Conservation (phyloP, 2,888 invertebrate species). For the Marasmarcha lunaedactyla region DNA sequence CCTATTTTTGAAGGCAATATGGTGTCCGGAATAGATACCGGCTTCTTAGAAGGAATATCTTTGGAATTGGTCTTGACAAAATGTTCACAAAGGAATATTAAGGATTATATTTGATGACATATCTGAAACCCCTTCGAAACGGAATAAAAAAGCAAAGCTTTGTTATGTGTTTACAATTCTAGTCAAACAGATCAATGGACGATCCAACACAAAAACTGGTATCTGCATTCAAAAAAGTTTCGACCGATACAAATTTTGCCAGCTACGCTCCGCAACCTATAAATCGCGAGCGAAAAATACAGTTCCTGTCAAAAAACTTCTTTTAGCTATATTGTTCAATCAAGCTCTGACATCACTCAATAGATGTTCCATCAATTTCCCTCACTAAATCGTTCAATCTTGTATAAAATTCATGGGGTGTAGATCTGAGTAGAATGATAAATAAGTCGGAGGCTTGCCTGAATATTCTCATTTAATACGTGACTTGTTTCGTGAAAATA, state of each 20-base stretch:
- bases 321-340: conserved; percentile 27
- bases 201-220: too few species aligned
- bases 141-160: too few species aligned
- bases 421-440: conserved; percentile 65
- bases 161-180: too few species aligned
- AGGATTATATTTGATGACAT: too few species aligned
- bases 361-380: conserved; percentile 67
- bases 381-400: conserved; percentile 68
- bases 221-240: too few species aligned
- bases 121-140: too few species aligned
- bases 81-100: too few species aligned
- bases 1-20: conserved; percentile 7
- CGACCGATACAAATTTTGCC: too few species aligned
- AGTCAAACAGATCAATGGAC: too few species aligned
- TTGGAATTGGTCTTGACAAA: too few species aligned
- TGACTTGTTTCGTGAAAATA: conserved; percentile 65
- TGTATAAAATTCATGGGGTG: conserved; percentile 70
- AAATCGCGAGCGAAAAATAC: background rate
- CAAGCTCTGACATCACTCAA: conserved; percentile 54
- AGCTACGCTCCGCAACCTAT: background rate
- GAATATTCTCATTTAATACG: conserved; percentile 71
- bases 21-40: background rate
- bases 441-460: conserved; percentile 65
- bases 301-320: background rate
- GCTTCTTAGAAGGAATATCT: too few species aligned